phyloP scores from a whole-genome alignment of 2,797 vertebrate genomes.

The Phrynocephalus forsythii region DNA sequence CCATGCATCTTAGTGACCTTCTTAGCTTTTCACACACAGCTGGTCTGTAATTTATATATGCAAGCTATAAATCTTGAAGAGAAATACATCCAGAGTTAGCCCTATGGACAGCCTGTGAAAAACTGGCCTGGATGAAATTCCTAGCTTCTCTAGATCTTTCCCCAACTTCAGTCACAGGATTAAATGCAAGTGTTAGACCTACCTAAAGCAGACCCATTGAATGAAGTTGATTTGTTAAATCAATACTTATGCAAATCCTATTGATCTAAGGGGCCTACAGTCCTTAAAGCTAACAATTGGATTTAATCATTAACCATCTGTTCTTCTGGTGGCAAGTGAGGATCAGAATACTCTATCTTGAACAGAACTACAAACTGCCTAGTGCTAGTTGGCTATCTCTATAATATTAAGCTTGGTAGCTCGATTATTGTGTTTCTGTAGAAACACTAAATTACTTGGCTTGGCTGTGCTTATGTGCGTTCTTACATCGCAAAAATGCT shows the following conservation, averaged over 20 bases:
- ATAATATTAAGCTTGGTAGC: constrained; percentile 33
- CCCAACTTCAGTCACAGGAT: not conserved
- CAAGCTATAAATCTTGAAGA: not conserved
- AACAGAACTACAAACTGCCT: not conserved
- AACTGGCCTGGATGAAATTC: not conserved
- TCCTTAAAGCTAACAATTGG: too few relatives aligned
- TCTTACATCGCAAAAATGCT: constrained; percentile 61
- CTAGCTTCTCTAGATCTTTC: not conserved
- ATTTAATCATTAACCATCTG: not conserved
- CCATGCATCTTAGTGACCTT: not conserved
- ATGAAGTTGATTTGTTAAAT: too few relatives aligned
- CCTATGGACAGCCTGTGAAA: not conserved
- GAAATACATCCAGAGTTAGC: not conserved
- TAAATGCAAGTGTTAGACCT: too few relatives aligned
- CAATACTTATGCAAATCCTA: too few relatives aligned
- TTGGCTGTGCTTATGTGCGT: constrained; percentile 43
- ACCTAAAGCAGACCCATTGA: too few relatives aligned
- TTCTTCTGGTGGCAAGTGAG: not conserved
- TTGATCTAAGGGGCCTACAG: too few relatives aligned
- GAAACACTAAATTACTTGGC: constrained; percentile 54
- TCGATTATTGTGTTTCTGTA: constrained; percentile 42
- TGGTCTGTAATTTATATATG: not conserved
- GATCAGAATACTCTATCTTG: not conserved
- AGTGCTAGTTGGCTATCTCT: constrained; percentile 2
- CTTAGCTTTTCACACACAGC: not conserved